A percentile compares a stretch with the other conserved stretches of the same genome.
phyloP scores from a whole-genome alignment of 2,797 vertebrate genomes.

The Falco berigora region DNA sequence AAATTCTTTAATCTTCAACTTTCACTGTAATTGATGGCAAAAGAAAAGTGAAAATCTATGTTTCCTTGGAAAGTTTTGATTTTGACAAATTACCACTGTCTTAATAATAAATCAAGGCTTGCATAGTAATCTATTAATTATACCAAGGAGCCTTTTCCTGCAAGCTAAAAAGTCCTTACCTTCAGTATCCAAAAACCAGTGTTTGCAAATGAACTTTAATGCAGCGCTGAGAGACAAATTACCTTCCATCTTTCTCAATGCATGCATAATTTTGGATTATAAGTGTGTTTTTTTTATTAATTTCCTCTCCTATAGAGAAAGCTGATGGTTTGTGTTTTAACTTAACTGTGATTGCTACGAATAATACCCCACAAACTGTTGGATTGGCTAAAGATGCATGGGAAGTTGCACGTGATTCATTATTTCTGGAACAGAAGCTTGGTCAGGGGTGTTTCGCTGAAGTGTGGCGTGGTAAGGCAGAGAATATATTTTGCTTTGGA shows the following conservation, averaged over 20 bases:
- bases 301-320: slow-evolving; percentile 88
- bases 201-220: neutral
- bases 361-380: slow-evolving; percentile 91
- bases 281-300: slow-evolving; percentile 85
- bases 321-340: slow-evolving; percentile 98
- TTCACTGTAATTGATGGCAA: slow-evolving; percentile 31
- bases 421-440: slow-evolving; percentile 91
- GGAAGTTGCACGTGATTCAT: slow-evolving; percentile 89
- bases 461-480: slow-evolving; percentile 97
- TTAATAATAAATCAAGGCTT: slow-evolving; percentile 19
- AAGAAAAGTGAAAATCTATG: neutral
- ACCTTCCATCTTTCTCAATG: slow-evolving; percentile 82
- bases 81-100: slow-evolving; percentile 31
- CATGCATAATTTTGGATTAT: slow-evolving; percentile 82
- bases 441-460: slow-evolving; percentile 99
- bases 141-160: neutral
- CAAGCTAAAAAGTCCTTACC: neutral
- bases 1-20: slow-evolving; percentile 50
- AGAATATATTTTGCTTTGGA: slow-evolving; percentile 73
- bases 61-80: slow-evolving; percentile 5
- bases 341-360: slow-evolving; percentile 92
- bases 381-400: slow-evolving; percentile 98
- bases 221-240: slow-evolving; percentile 18
- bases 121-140: neutral
- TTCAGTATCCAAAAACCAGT: neutral